Conservation (phyloP, 2,888 invertebrate genomes). For the Parnassius glacialis region DNA sequence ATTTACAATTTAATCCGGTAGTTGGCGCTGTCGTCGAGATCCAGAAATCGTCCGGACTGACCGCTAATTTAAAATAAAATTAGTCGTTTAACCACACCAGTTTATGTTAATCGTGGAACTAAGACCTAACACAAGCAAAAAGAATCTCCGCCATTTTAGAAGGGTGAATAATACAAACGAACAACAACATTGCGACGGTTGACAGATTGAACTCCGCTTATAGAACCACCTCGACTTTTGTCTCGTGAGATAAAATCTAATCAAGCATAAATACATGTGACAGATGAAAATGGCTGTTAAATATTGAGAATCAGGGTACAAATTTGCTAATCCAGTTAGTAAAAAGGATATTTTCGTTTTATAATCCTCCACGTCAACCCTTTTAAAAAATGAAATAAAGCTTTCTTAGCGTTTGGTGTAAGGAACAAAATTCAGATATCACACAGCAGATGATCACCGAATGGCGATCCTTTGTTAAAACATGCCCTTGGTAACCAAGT, state of each 20-base stretch:
- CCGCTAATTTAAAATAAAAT: neutral
- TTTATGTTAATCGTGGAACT: slow-evolving; percentile 4
- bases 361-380: neutral
- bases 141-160: slow-evolving; percentile 10
- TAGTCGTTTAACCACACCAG: neutral
- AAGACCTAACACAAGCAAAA: neutral
- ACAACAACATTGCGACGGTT: neutral
- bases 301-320: neutral
- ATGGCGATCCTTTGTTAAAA: no score
- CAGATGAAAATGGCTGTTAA: neutral
- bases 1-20: no score
- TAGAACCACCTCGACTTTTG: slow-evolving; percentile 1
- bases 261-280: neutral
- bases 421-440: no score
- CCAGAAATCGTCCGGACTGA: no score
- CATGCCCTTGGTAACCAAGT: no score
- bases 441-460: no score
- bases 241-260: slow-evolving; percentile 4
- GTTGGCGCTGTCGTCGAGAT: no score
- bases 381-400: neutral
- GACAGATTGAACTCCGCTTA: slow-evolving; percentile 16
- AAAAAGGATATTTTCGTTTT: neutral
- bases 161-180: slow-evolving; percentile 17
- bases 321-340: neutral
- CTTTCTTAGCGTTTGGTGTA: no score